Conservation (phyloP, 2,797 vertebrate genomes). For the Hoplostethus atlanticus region DNA sequence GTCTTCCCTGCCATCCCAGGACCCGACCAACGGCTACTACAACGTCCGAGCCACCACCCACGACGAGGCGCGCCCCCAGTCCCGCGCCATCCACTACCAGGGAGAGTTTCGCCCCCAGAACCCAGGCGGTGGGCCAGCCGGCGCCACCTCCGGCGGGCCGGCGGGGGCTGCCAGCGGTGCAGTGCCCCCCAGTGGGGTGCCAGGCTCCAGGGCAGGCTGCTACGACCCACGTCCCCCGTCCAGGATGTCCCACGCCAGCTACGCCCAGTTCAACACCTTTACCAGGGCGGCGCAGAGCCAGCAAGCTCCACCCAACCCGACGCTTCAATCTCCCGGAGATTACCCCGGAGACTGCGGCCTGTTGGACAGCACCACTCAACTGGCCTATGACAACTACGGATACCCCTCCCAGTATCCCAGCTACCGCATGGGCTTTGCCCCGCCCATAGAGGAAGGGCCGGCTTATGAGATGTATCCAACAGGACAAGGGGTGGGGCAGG, state of each 20-base stretch:
- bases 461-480: constrained; percentile 88
- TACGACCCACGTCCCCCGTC: constrained; percentile 92
- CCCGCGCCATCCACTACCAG: constrained; percentile 89
- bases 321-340: constrained; percentile 75
- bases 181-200: constrained; percentile 67
- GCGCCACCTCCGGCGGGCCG: constrained; percentile 68
- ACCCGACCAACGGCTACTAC: constrained; percentile 98
- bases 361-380: constrained; percentile 87
- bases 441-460: constrained; percentile 84
- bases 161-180: constrained; percentile 61
- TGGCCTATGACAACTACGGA: constrained; percentile 93
- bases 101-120: constrained; percentile 90
- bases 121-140: constrained; percentile 64
- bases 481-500: constrained; percentile 77
- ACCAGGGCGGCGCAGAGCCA: constrained; percentile 79
- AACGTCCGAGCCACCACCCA: constrained; percentile 93
- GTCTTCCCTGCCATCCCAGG: constrained; percentile 77
- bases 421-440: constrained; percentile 91
- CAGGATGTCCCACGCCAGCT: constrained; percentile 92
- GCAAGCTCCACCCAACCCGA: constrained; percentile 76
- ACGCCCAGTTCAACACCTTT: constrained; percentile 94
- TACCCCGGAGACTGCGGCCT: constrained; percentile 83
- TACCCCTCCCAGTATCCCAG: constrained; percentile 89
- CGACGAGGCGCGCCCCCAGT: constrained; percentile 89
- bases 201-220: constrained; percentile 82